A percentile compares a stretch with the other conserved stretches of the same genome.
phyloP scores from a whole-genome alignment of 2,797 vertebrate genomes.

The Leuciscus waleckii region DNA sequence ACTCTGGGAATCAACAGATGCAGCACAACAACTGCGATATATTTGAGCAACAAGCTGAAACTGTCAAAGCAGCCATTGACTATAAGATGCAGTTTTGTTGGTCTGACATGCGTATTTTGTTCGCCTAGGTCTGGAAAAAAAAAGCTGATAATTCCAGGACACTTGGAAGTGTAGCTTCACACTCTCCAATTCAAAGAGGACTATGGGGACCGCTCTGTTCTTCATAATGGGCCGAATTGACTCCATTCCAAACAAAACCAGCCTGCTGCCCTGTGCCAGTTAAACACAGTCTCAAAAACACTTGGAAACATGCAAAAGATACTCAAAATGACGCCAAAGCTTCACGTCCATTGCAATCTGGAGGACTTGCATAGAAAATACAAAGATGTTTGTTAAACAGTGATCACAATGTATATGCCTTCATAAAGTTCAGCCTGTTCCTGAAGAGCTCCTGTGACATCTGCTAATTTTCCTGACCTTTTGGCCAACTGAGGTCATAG shows the following conservation, averaged over 20 bases:
- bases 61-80: slow-evolving; percentile 33
- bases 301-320: slow-evolving; percentile 61
- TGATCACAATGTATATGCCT: not conserved
- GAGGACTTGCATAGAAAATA: slow-evolving; percentile 14
- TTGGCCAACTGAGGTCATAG: slow-evolving; percentile 38
- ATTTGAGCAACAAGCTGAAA: slow-evolving; percentile 42
- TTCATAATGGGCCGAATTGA: slow-evolving; percentile 49
- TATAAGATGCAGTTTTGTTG: slow-evolving; percentile 50
- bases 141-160: slow-evolving; percentile 23
- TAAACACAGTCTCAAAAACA: slow-evolving; percentile 46
- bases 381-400: slow-evolving; percentile 15
- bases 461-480: slow-evolving; percentile 44
- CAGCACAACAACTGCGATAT: slow-evolving; percentile 37
- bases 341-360: slow-evolving; percentile 31
- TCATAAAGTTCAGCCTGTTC: slow-evolving; percentile 29
- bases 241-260: slow-evolving; percentile 52
- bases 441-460: slow-evolving; percentile 7
- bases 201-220: slow-evolving; percentile 50
- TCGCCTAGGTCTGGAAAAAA: slow-evolving; percentile 35
- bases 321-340: slow-evolving; percentile 50
- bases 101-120: slow-evolving; percentile 50
- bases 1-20: slow-evolving; percentile 38
- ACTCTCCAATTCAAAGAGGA: slow-evolving; percentile 46
- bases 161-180: slow-evolving; percentile 58
- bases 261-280: slow-evolving; percentile 51